Evolutionary conservation across 2,888 invertebrate genomes (phyloP).

Genomic region (Acleris sparsana): DNA sequence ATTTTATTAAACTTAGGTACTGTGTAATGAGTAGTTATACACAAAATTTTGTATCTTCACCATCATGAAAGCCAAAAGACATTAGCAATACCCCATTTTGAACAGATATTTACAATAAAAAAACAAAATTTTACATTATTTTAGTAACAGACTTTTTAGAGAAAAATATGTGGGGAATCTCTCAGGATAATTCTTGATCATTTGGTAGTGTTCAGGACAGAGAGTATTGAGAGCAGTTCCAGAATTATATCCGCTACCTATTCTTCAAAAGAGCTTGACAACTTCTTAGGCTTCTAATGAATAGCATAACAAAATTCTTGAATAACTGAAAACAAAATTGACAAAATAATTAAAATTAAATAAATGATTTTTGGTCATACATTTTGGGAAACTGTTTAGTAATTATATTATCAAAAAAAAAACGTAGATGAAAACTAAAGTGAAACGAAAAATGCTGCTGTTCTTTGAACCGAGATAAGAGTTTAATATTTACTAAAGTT

Average conservation of each 20-base stretch:
- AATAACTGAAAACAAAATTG: slow-evolving; percentile 3
- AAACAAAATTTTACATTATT: no score
- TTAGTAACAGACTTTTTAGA: no score
- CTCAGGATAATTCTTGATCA: not conserved
- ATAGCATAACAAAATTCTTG: not conserved
- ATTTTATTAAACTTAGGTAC: no score
- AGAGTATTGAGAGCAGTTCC: not conserved
- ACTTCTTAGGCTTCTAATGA: not conserved
- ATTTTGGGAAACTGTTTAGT: no score
- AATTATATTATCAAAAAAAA: no score
- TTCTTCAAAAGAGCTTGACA: not conserved
- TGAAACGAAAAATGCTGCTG: not conserved
- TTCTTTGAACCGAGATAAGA: not conserved
- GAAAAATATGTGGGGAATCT: not conserved
- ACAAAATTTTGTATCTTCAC: no score
- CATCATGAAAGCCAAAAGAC: no score
- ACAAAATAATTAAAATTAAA: not conserved
- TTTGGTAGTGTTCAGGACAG: not conserved
- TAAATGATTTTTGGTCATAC: no score
- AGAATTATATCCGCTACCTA: not conserved
- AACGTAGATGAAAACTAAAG: no score
- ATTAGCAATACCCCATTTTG: no score
- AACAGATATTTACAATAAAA: no score
- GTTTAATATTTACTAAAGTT: not conserved
- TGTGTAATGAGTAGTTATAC: no score